These are phyloP conservation scores for Bambusicola thoracicus DNA, from an alignment of 2,113 vertebrate species.

Conservation along the genomic window DNA sequence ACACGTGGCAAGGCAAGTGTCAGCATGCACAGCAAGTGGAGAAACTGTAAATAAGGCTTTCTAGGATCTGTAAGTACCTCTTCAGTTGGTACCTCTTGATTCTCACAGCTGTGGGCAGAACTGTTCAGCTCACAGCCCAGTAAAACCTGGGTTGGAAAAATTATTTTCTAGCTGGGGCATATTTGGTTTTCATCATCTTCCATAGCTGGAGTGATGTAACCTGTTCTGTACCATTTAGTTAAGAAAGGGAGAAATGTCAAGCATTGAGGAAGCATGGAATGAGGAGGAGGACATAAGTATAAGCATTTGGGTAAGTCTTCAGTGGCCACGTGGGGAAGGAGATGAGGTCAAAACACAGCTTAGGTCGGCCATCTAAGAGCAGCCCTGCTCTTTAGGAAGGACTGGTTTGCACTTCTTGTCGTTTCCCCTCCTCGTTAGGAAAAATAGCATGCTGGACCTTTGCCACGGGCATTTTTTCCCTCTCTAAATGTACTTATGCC, in stretches of 20 bases:
- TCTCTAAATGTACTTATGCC: background rate
- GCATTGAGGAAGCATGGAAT: background rate
- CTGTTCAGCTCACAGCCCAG: background rate
- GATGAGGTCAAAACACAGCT: background rate
- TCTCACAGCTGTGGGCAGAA: background rate
- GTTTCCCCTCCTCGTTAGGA: background rate
- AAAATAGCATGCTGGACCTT: background rate
- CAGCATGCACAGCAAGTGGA: background rate
- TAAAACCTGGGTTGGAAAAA: background rate
- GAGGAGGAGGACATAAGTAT: background rate
- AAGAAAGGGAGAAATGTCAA: background rate
- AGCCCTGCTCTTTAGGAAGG: background rate
- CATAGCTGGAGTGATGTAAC: background rate
- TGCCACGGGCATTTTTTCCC: too few relatives aligned
- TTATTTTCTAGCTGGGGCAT: background rate
- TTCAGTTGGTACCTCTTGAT: background rate
- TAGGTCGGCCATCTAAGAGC: background rate
- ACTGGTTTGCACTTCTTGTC: background rate
- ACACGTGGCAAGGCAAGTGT: background rate
- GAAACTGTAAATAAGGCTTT: background rate
- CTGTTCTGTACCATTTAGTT: accelerated
- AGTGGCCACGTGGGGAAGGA: background rate
- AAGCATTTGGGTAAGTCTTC: background rate
- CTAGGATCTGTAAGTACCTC: background rate
- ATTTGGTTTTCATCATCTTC: background rate